Percentiles rank a stretch among this genome's conserved stretches.
These are phyloP conservation scores for Incurvaria masculella DNA, from an alignment of 2,888 invertebrate genomes.

Conservation along the genomic window DNA sequence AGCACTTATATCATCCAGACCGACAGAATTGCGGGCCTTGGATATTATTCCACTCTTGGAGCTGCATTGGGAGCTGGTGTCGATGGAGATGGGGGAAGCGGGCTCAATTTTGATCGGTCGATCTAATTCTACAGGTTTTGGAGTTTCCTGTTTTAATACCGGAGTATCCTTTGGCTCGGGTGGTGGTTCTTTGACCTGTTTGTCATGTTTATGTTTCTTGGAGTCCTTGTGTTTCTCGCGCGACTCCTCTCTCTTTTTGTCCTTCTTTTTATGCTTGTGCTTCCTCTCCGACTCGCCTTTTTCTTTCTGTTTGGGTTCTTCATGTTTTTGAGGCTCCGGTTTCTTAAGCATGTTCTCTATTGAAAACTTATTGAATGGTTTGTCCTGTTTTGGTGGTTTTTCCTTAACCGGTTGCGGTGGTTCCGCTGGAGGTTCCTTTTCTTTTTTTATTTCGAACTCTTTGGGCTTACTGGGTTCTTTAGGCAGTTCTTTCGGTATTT, in stretches of 20 bases:
- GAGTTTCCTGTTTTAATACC: constrained; percentile 19
- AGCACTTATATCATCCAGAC: constrained; percentile 39
- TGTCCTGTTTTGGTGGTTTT: constrained; percentile 38
- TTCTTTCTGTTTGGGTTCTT: constrained; percentile 44
- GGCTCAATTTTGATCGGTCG: constrained; percentile 23
- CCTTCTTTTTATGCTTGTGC: constrained; percentile 63
- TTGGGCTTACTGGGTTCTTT: constrained; percentile 29
- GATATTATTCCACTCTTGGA: constrained; percentile 46
- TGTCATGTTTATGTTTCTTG: constrained; percentile 55
- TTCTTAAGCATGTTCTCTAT: constrained; percentile 49
- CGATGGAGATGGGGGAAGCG: constrained; percentile 47
- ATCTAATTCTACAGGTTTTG: constrained; percentile 6
- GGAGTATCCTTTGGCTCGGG: constrained; percentile 39
- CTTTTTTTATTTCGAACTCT: constrained; percentile 35
- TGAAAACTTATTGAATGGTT: constrained; percentile 43
- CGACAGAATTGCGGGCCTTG: constrained; percentile 29
- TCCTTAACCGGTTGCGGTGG: constrained; percentile 32
- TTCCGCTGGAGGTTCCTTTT: constrained; percentile 33
- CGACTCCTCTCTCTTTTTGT: constrained; percentile 62
- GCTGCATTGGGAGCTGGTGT: constrained; percentile 50
- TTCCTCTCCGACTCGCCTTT: constrained; percentile 52
- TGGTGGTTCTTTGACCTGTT: constrained; percentile 40
- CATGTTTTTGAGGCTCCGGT: constrained; percentile 36
- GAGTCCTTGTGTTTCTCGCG: constrained; percentile 61
- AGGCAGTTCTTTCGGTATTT: constrained; percentile 37